Percentiles rank a stretch among this genome's conserved stretches.
phyloP scores from a whole-genome alignment of 23 tunicate genomes.

The Oikopleura albicans region DNA sequence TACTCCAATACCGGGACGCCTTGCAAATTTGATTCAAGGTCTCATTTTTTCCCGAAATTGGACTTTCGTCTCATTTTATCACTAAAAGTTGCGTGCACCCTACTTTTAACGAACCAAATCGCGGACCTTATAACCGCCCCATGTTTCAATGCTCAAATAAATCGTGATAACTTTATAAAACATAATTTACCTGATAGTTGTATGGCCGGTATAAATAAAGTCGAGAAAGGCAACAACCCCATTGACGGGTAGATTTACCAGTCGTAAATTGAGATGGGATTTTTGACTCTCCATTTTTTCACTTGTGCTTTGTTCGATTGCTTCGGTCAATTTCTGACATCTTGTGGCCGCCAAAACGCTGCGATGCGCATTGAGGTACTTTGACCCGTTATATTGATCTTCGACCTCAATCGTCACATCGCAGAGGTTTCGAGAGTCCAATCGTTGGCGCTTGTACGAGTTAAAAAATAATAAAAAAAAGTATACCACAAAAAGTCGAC shows the following conservation, averaged over 20 bases:
- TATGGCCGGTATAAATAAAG: slow-evolving; percentile 9
- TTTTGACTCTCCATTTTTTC: neutral
- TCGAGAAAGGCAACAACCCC: neutral
- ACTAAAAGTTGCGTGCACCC: no score
- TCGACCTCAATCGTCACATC: neutral
- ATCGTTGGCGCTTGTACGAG: neutral
- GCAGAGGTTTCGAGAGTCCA: neutral
- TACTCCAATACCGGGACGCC: no score
- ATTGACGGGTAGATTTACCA: neutral
- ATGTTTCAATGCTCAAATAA: no score
- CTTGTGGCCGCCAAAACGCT: neutral
- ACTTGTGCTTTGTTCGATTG: neutral
- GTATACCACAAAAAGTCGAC: no score
- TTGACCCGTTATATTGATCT: neutral
- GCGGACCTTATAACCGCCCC: no score
- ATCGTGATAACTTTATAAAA: no score
- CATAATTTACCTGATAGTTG: neutral
- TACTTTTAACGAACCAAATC: no score
- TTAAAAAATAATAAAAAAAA: neutral
- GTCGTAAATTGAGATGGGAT: neutral
- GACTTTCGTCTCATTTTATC: no score
- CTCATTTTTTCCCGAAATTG: no score
- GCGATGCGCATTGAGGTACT: neutral
- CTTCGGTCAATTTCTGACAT: neutral
- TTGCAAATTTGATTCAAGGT: no score